Evolutionary conservation across 2,888 invertebrate species (phyloP).

Genomic region (Zele albiditarsus): DNA sequence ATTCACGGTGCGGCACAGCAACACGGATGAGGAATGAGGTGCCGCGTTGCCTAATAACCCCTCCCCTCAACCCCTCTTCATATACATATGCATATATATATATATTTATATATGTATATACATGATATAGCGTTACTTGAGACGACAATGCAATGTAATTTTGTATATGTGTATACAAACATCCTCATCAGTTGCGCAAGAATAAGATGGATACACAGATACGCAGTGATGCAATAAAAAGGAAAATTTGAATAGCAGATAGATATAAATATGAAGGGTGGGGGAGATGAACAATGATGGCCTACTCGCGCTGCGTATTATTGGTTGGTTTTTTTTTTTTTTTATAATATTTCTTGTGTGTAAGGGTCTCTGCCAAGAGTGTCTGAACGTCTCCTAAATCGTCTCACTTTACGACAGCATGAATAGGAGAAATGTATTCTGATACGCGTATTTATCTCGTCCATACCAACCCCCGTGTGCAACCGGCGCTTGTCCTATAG

Average conservation of each 20-base stretch:
- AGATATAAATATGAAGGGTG: conserved; percentile 15
- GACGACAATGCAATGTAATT: background rate
- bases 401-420: conserved; percentile 51
- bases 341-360: background rate
- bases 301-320: conserved; percentile 40
- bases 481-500: conserved; percentile 1
- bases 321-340: background rate
- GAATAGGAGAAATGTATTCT: conserved; percentile 56
- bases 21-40: conserved; percentile 72
- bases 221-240: background rate
- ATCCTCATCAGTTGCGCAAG: background rate
- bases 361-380: conserved; percentile 35
- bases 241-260: conserved; percentile 11
- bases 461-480: conserved; percentile 37
- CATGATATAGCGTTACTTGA: background rate
- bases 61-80: conserved; percentile 58
- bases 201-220: background rate
- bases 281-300: conserved; percentile 44
- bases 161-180: background rate
- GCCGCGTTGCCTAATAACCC: conserved; percentile 72
- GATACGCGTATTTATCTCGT: conserved; percentile 56
- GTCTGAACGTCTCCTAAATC: conserved; percentile 47
- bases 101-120: background rate
- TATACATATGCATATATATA: background rate
- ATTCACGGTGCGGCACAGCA: conserved; percentile 71